A percentile compares a stretch with the other conserved stretches of the same genome.
These are phyloP conservation scores for Stenichneumon culpator DNA, from an alignment of 2,888 invertebrate genomes.

Conservation along the genomic window DNA sequence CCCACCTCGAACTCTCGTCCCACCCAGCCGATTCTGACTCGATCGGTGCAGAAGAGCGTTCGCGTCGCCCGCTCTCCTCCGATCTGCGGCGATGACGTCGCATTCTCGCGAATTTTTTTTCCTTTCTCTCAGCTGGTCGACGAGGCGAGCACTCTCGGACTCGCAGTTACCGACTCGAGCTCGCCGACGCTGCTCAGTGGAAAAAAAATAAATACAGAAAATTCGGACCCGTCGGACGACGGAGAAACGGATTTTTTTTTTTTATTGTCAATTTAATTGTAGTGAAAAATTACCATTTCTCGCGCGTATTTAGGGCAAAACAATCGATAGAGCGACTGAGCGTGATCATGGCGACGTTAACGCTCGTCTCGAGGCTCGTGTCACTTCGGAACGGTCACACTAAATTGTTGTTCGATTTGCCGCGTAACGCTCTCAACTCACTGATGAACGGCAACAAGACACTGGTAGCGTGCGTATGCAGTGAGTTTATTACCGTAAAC, in stretches of 20 bases:
- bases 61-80: background rate
- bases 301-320: background rate
- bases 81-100: conserved; percentile 2
- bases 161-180: conserved; percentile 31
- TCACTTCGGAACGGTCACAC: conserved; percentile 74
- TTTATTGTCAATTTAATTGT: background rate
- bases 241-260: background rate
- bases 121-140: background rate
- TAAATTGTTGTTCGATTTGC: conserved; percentile 74
- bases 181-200: background rate
- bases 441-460: conserved; percentile 70
- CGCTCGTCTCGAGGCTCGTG: conserved; percentile 78
- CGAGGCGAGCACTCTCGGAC: background rate
- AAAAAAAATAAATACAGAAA: background rate
- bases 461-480: conserved; percentile 77
- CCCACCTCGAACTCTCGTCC: background rate
- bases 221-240: background rate
- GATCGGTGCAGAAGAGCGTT: background rate
- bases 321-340: conserved; percentile 57
- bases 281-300: background rate
- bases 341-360: conserved; percentile 81
- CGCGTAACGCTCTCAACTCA: conserved; percentile 68
- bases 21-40: background rate
- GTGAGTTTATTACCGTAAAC: conserved; percentile 77
- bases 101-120: conserved; percentile 4